Evolutionary conservation across 2,113 vertebrate genomes (phyloP), one percentile per base, ranked within the genome.

Genomic region (Psittacula cyanocephala): DNA sequence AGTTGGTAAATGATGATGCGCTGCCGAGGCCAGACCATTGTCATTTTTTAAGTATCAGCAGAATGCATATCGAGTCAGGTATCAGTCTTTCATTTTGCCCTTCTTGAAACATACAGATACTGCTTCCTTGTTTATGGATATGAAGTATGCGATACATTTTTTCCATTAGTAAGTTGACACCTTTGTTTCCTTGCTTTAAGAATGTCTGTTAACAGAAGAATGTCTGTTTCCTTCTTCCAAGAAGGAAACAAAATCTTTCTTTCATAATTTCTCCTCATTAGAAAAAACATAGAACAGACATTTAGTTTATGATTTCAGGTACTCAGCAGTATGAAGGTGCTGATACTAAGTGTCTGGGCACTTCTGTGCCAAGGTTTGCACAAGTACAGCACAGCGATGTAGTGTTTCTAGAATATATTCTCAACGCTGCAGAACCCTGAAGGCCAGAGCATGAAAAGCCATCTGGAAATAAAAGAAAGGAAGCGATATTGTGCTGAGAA

Each of bases 41-140:
- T 70, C 88, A 59, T 78, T 89, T 82, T 69, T 91, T 93, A 95
- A 97, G 86, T 77, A 93, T 89, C 75, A 92, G 74, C 47, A 82
- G 63, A 94, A 95, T 93, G 71, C 92, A 91, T 86, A 95, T 75
- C 75, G 69, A 86, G 55, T 87, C 80, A 85, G 89, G 88, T 90
- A 79, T 92, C 31, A 75, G 78, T 49, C 60, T 91, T 83, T 39
- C 24, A 25, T 69, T 94, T 67, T 67, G 22, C 64, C 16, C 10
- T 55, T 74, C 65, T 78, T 80, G 80, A 87, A 96, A 82, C 20
- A 49, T 82, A 65, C 90, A 55, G 89, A 88, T 41, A 50, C 63
- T 69, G 37, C 10, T 78, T 60, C 41, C 76, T 47, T 81, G 44
- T 39, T 81, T 70, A 50, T 44, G 57, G 71, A 68, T 67, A 16